phyloP scores from a whole-genome alignment of 2,888 invertebrate genomes.

The Nymphalis polychloros region DNA sequence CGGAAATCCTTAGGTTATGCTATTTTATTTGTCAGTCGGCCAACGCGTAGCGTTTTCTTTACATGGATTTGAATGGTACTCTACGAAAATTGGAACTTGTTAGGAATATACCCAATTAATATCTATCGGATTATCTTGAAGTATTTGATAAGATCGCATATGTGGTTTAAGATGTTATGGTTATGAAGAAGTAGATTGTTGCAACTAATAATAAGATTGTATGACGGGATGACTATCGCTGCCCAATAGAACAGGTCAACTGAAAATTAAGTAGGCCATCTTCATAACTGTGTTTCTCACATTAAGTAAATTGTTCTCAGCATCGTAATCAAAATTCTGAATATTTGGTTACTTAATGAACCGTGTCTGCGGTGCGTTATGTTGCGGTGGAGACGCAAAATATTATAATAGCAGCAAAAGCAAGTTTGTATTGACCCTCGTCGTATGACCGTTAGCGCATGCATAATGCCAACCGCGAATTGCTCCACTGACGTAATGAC shows the following conservation, averaged over 20 bases:
- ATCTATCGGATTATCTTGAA: too few relatives aligned
- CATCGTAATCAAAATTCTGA: not conserved
- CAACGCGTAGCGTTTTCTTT: too few relatives aligned
- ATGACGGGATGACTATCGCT: too few relatives aligned
- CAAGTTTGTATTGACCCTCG: constrained; percentile 19
- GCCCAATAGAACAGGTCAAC: not conserved
- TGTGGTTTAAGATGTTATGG: too few relatives aligned
- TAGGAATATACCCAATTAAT: too few relatives aligned
- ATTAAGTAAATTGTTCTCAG: not conserved
- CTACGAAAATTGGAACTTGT: too few relatives aligned
- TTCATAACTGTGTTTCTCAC: constrained; percentile 4
- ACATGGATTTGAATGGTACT: too few relatives aligned
- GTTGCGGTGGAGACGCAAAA: constrained; percentile 9
- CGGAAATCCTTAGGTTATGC: too few relatives aligned
- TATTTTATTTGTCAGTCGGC: too few relatives aligned
- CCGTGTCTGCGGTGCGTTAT: constrained; percentile 3
- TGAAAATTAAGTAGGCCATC: constrained; percentile 1
- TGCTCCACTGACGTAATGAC: constrained; percentile 65
- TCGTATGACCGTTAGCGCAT: constrained; percentile 68
- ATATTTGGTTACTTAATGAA: constrained; percentile 11
- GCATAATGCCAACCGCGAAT: constrained; percentile 69
- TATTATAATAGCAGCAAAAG: constrained; percentile 20
- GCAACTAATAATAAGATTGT: too few relatives aligned
- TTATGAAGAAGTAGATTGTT: too few relatives aligned
- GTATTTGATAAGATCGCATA: too few relatives aligned